Evolutionary conservation across 2,888 invertebrate species (phyloP), one percentile per base, ranked within the genome.

Genomic region (Pammene fasciana): DNA sequence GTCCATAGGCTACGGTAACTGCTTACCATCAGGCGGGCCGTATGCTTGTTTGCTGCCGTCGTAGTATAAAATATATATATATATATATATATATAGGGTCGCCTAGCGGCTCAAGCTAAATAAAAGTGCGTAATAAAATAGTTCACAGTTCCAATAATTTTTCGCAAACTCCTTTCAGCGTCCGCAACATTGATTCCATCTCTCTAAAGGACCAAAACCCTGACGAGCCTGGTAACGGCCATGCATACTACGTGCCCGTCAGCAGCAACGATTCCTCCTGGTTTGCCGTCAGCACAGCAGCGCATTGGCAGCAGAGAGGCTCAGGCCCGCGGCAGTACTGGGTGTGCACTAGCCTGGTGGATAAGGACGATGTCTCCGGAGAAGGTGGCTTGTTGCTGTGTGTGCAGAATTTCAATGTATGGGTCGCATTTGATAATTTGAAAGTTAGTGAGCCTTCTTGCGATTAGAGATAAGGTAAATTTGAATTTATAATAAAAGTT

Each of bases 381-480:
- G 78, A 75, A 26, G 86, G 83, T 2, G 86, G 82, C 0, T 45
- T 84, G 1, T 70, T 89, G 10, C 14, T 83, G 3, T 90, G 89
- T 66, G 74, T 85, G 0, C 71, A 82, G 6, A 52, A 85, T 66
- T 86, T 79, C 60, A 18, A 71, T 0, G 68, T 89, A 9, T 90
- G 89, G 90, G 70, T 75, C 18, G 77, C 77, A 9, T 89, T 89
- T 72, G 85, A 86, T 72, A 85, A 83, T 66, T 77, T 89, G 0
- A 90, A 89, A 80, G 73, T 84, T 46, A 81, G 78, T 43, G 89
- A 89, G 70, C 89, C 89, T 0, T 71, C 73, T 5, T 89, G 89
- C 72, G 80, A 73, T 46, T 46, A 65, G 50, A 11, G 1, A 10
- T 10, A 9, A 11, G 11, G 4, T 43, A 1, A 13, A 43, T 43